A percentile compares a stretch with the other conserved stretches of the same genome.
These are phyloP conservation scores for Spisula subtruncata DNA, from an alignment of 2,888 invertebrate species.

Conservation along the genomic window DNA sequence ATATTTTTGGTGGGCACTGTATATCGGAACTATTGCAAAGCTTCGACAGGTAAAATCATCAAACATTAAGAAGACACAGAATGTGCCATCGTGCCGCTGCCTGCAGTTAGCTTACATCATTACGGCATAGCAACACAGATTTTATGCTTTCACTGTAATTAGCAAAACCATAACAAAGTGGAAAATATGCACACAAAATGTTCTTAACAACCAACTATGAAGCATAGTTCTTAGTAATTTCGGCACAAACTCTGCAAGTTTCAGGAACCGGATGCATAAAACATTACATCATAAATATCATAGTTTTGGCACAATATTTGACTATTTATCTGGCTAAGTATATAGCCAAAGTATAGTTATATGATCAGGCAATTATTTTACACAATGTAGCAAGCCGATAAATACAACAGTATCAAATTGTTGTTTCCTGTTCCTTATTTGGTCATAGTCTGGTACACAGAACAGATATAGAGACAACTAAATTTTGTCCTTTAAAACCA, in stretches of 20 bases:
- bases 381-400: background rate
- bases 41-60: background rate
- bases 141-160: background rate
- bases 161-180: background rate
- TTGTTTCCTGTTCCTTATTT: background rate
- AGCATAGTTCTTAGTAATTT: background rate
- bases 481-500: too few species aligned
- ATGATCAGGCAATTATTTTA: background rate
- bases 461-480: too few species aligned
- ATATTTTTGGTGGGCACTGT: too few species aligned
- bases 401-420: background rate
- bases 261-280: background rate
- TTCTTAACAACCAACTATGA: background rate
- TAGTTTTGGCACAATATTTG: background rate
- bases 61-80: background rate
- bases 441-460: background rate
- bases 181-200: background rate
- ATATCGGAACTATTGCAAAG: too few species aligned
- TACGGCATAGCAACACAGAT: conserved; percentile 1
- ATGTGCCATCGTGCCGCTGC: background rate
- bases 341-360: background rate
- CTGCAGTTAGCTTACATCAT: background rate
- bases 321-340: background rate
- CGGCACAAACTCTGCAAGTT: background rate
- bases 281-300: background rate